phyloP scores from a whole-genome alignment of 2,797 vertebrate species.

The Pteropus rufus region DNA sequence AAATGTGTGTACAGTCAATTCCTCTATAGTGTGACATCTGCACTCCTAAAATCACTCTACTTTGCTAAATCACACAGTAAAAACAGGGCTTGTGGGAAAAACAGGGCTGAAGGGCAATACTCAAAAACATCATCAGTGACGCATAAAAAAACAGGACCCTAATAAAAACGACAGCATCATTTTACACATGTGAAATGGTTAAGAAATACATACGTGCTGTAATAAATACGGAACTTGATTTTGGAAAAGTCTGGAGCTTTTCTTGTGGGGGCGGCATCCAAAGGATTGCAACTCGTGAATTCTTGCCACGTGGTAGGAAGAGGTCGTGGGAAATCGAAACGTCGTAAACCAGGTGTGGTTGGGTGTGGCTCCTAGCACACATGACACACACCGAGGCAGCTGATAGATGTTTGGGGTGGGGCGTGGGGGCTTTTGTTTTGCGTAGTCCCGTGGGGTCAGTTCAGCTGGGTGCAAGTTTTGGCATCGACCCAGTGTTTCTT shows the following conservation, averaged over 20 bases:
- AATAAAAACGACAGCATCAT: neutral
- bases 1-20: neutral
- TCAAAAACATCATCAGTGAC: neutral
- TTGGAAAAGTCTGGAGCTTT: neutral
- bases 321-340: neutral
- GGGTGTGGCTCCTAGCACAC: accelerated
- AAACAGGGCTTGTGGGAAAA: neutral
- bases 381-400: accelerated
- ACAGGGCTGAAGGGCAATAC: no score
- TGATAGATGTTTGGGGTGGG: no score
- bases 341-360: neutral
- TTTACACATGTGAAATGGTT: neutral
- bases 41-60: neutral
- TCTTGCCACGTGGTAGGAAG: neutral
- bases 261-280: neutral
- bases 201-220: neutral
- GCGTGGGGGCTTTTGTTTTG: neutral
- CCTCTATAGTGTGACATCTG: neutral
- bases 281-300: neutral
- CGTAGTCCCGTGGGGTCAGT: neutral
- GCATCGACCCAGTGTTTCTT: neutral
- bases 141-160: neutral
- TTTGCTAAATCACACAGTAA: neutral
- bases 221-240: neutral
- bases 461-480: neutral